Evolutionary conservation across 2,888 invertebrate genomes (phyloP).

Genomic region (Gryllus longicercus): DNA sequence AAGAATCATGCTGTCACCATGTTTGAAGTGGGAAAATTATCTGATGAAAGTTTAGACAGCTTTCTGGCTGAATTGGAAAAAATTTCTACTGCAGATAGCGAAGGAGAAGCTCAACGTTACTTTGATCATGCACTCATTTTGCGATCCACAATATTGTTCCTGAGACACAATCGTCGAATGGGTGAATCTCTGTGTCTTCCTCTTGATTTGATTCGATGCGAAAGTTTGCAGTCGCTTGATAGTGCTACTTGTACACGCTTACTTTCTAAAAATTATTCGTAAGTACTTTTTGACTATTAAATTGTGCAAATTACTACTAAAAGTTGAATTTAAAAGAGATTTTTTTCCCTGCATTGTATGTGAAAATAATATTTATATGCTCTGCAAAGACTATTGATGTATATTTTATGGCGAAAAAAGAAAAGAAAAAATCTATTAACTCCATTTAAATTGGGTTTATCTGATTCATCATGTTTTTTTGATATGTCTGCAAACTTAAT

Average conservation of each 20-base stretch:
- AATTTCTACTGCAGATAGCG: conserved; percentile 63
- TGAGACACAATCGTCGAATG: conserved; percentile 56
- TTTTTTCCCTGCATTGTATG: background rate
- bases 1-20: conserved; percentile 96
- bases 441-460: background rate
- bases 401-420: background rate
- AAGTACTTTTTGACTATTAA: conserved; percentile 39
- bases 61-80: conserved; percentile 87
- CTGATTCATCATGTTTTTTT: background rate
- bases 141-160: conserved; percentile 67
- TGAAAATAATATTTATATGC: no score
- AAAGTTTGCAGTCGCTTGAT: conserved; percentile 86
- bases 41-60: conserved; percentile 90
- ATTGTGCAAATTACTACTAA: background rate
- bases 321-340: background rate
- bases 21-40: conserved; percentile 95
- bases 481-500: background rate
- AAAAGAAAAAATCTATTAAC: background rate
- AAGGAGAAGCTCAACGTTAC: conserved; percentile 81
- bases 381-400: background rate
- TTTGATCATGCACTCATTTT: conserved; percentile 81
- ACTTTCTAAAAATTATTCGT: conserved; percentile 83
- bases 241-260: conserved; percentile 75
- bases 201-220: conserved; percentile 80
- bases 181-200: conserved; percentile 52